Percentiles rank a stretch among this genome's conserved stretches.
Conservation (phyloP, 2,113 vertebrate species). For the Salminus brasiliensis region DNA sequence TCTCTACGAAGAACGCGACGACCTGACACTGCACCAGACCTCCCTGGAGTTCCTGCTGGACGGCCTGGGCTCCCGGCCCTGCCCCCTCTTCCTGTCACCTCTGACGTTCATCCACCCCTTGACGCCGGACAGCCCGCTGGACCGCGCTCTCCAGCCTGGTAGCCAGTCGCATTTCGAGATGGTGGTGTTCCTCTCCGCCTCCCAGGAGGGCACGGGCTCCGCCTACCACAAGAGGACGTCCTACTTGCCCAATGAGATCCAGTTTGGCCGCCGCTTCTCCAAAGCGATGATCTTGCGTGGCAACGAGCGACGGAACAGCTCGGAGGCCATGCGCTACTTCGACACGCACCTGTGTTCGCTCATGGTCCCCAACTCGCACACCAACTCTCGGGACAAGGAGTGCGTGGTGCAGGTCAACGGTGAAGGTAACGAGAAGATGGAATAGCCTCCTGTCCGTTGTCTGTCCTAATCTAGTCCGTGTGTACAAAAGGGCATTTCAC, state of each 20-base stretch:
- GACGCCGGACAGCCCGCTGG: slow-evolving; percentile 85
- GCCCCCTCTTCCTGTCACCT: slow-evolving; percentile 92
- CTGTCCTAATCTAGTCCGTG: slow-evolving; percentile 6
- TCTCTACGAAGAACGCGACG: slow-evolving; percentile 88
- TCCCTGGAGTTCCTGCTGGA: slow-evolving; percentile 89
- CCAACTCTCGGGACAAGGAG: slow-evolving; percentile 84
- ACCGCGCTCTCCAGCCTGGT: slow-evolving; percentile 80
- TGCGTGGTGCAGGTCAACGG: slow-evolving; percentile 89
- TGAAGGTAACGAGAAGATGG: slow-evolving; percentile 76
- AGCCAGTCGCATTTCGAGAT: slow-evolving; percentile 84
- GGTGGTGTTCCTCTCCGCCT: slow-evolving; percentile 90
- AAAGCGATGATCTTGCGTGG: slow-evolving; percentile 76
- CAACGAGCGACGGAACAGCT: slow-evolving; percentile 79
- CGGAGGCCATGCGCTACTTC: slow-evolving; percentile 88
- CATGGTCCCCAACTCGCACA: slow-evolving; percentile 62
- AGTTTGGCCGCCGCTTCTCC: slow-evolving; percentile 83
- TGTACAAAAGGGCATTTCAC: slow-evolving; percentile 28
- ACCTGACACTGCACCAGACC: slow-evolving; percentile 86
- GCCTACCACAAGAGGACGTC: slow-evolving; percentile 93
- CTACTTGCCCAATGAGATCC: slow-evolving; percentile 90
- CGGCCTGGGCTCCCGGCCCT: slow-evolving; percentile 78
- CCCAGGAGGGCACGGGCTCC: slow-evolving; percentile 93
- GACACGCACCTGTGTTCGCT: slow-evolving; percentile 78
- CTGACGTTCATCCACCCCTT: slow-evolving; percentile 89
- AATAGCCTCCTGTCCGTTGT: slow-evolving; percentile 51